Conservation (phyloP, 2,113 vertebrate species). For the Rousettus leschenaultii region DNA sequence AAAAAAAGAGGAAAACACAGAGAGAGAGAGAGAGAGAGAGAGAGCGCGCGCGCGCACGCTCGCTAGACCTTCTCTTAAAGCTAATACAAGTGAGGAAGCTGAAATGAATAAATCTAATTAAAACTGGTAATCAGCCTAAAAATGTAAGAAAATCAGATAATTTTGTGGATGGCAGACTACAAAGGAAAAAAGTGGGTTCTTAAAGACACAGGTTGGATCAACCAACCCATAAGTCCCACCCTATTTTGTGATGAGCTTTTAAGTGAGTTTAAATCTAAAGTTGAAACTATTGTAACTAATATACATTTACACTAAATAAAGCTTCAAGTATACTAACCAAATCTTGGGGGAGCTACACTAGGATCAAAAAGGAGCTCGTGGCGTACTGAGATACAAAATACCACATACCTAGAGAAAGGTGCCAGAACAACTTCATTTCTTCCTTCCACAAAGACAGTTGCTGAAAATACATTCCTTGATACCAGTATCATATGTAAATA, state of each 20-base stretch:
- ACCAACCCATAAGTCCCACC: neutral
- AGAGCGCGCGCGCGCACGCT: too few relatives aligned
- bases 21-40: too few relatives aligned
- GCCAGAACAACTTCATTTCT: neutral
- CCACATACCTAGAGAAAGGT: neutral
- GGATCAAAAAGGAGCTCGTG: neutral
- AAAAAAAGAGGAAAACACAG: neutral
- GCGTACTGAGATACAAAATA: neutral
- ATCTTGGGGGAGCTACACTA: neutral
- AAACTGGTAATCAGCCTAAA: conserved; percentile 6
- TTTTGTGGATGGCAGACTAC: neutral
- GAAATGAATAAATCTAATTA: neutral
- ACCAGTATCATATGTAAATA: neutral
- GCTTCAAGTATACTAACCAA: neutral
- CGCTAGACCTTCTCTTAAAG: conserved; percentile 32
- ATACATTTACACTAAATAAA: conserved; percentile 1
- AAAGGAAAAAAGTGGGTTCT: neutral
- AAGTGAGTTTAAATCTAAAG: neutral
- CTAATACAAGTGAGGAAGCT: neutral
- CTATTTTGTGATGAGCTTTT: neutral
- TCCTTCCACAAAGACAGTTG: neutral
- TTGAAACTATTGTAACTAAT: neutral
- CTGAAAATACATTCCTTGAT: neutral
- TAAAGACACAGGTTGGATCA: conserved; percentile 21
- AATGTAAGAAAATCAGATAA: neutral